A percentile compares a stretch with the other conserved stretches of the same genome.
Evolutionary conservation across 92 coral and sea anemone species (phyloP).

Genomic region (Micromussa lordhowensis): DNA sequence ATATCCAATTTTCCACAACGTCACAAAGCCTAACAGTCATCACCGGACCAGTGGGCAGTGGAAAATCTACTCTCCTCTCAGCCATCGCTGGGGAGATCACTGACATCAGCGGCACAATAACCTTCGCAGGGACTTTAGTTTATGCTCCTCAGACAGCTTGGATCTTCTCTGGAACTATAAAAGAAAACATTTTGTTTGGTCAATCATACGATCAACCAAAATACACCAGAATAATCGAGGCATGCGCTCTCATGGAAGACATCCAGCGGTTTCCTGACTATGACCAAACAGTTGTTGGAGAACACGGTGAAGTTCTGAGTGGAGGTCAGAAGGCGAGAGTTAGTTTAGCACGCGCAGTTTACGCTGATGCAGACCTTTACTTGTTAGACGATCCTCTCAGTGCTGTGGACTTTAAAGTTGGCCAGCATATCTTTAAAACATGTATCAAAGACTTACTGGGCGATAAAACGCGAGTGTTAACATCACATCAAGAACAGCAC

Average conservation of each 20-base stretch:
- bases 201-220: neutral
- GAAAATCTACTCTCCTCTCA: slow-evolving; percentile 3
- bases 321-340: slow-evolving; percentile 17
- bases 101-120: neutral
- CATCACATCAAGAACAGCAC: slow-evolving; percentile 9
- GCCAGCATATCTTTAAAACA: slow-evolving; percentile 4
- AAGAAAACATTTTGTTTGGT: slow-evolving; percentile 28
- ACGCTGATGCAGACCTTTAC: slow-evolving; percentile 10
- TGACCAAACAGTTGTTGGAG: slow-evolving; percentile 34
- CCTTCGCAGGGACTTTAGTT: neutral
- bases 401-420: slow-evolving; percentile 18
- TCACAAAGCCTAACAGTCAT: neutral
- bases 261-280: neutral
- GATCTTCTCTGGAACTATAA: slow-evolving; percentile 26
- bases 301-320: slow-evolving; percentile 14
- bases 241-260: slow-evolving; percentile 15
- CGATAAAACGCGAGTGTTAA: neutral
- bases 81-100: neutral
- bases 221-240: slow-evolving; percentile 15
- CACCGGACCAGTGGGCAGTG: slow-evolving; percentile 6
- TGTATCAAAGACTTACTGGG: slow-evolving; percentile 15
- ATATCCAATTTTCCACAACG: neutral
- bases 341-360: too few relatives aligned
- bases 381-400: slow-evolving; percentile 18
- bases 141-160: slow-evolving; percentile 10